Conservation (phyloP, 2,888 invertebrate genomes). For the Andricus quercusramuli region DNA sequence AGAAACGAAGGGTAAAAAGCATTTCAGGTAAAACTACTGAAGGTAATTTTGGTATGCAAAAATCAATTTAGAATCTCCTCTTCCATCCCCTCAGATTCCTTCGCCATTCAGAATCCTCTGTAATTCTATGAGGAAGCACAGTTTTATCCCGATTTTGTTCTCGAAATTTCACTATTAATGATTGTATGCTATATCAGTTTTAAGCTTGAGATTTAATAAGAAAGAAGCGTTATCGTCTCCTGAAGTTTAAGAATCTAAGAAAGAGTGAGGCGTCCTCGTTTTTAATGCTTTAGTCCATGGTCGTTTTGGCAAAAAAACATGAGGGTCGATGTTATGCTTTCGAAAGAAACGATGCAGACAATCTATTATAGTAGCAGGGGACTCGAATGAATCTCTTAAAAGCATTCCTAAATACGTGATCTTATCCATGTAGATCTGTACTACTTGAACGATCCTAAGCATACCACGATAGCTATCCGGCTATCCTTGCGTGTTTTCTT, state of each 20-base stretch:
- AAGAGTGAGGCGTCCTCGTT: constrained; percentile 27
- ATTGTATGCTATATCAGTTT: background rate
- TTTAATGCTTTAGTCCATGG: constrained; percentile 16
- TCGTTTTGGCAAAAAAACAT: constrained; percentile 28
- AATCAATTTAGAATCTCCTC: too few species aligned
- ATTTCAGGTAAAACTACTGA: too few species aligned
- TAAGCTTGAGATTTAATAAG: background rate
- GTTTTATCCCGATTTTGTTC: background rate
- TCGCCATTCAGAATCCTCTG: too few species aligned
- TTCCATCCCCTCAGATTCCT: too few species aligned
- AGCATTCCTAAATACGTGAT: constrained; percentile 74
- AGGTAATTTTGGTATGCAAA: too few species aligned
- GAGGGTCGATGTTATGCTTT: constrained; percentile 29
- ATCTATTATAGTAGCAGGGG: constrained; percentile 34
- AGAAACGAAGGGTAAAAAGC: too few species aligned
- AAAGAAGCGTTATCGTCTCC: constrained; percentile 8
- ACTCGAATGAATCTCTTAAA: constrained; percentile 62
- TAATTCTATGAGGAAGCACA: too few species aligned
- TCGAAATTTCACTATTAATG: background rate
- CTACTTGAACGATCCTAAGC: constrained; percentile 32
- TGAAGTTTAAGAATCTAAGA: constrained; percentile 15
- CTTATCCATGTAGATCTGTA: constrained; percentile 73
- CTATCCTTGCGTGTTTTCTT: constrained; percentile 22
- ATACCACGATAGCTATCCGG: constrained; percentile 23
- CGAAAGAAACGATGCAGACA: constrained; percentile 27